A percentile compares a stretch with the other conserved stretches of the same genome.
phyloP scores from a whole-genome alignment of 2,113 vertebrate species.

The Erythrocercus mccallii region DNA sequence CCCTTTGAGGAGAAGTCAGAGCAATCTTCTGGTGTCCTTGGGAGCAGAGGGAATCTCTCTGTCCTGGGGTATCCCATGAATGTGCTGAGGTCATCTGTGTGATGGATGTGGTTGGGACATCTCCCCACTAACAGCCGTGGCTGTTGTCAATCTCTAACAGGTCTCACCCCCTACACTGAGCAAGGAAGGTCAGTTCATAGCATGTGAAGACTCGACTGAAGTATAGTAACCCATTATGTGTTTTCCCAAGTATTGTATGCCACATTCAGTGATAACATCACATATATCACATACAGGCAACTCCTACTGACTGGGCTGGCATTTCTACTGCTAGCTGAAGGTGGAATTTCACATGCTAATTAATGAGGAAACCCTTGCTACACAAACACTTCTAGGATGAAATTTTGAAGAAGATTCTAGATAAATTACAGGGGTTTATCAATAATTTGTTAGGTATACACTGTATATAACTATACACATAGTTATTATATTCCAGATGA shows the following conservation, averaged over 20 bases:
- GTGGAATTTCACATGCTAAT: neutral
- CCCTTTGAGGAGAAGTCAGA: neutral
- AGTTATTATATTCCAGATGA: neutral
- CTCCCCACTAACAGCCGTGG: neutral
- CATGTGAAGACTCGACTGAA: neutral
- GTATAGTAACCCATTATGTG: neutral
- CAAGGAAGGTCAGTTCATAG: neutral
- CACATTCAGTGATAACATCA: neutral
- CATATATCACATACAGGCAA: neutral
- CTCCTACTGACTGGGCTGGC: neutral
- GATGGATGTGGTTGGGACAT: neutral
- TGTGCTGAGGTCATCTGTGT: neutral
- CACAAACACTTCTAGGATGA: neutral
- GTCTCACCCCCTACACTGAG: neutral
- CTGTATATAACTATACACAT: neutral
- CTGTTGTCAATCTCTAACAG: neutral
- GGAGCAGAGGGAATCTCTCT: neutral
- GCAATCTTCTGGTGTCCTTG: neutral
- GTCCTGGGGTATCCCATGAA: accelerated
- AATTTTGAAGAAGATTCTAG: neutral
- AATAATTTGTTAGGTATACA: neutral
- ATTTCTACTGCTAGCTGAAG: neutral
- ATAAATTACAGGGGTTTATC: neutral
- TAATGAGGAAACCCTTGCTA: neutral
- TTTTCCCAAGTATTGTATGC: neutral